Evolutionary conservation across 2,113 vertebrate species (phyloP).

Genomic region (Piaya cayana): DNA sequence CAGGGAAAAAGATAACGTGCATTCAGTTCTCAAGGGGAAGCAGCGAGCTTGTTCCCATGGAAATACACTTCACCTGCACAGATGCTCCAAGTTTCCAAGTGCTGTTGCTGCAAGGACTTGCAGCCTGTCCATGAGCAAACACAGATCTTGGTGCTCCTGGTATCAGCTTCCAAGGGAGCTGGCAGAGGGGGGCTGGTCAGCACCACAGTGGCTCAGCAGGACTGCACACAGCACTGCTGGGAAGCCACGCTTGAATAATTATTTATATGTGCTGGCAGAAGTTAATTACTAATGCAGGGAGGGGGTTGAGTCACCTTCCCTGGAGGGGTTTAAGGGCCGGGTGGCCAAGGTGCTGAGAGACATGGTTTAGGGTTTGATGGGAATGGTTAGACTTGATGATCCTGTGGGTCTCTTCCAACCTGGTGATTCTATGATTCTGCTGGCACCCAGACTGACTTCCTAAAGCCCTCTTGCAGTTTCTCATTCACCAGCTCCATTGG

Average conservation of each 20-base stretch:
- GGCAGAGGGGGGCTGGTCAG: background rate
- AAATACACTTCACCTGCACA: background rate
- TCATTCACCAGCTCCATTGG: background rate
- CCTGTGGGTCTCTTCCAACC: no score
- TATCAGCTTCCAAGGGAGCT: background rate
- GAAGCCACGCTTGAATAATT: constrained; percentile 46
- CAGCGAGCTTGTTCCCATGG: background rate
- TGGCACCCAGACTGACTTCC: background rate
- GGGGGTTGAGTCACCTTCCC: no score
- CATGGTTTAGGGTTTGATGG: no score
- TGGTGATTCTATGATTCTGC: no score
- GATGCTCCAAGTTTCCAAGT: background rate
- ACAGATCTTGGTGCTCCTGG: background rate
- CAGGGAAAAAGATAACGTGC: background rate
- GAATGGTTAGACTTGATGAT: no score
- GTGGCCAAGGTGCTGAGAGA: no score
- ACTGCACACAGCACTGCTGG: background rate
- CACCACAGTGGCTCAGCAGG: background rate
- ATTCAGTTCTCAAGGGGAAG: background rate
- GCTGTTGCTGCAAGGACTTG: background rate
- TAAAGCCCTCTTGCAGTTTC: background rate
- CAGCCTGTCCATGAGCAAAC: background rate
- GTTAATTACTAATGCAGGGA: constrained; percentile 45
- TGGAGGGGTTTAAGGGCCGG: no score
- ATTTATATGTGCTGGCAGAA: constrained; percentile 59